Evolutionary conservation across 2,888 invertebrate genomes (phyloP).

Genomic region (Scrobipalpa costella): DNA sequence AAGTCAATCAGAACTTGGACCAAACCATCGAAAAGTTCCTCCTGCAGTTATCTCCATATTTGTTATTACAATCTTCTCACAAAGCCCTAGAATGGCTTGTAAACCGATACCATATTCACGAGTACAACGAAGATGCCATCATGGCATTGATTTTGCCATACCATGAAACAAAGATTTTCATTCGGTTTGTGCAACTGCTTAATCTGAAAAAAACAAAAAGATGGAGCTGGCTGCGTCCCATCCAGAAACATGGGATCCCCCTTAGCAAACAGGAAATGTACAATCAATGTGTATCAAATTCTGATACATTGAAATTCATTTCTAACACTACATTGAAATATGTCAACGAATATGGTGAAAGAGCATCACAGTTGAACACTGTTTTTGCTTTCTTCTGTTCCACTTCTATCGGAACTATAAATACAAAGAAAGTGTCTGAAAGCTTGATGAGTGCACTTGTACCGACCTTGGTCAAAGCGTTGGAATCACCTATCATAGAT

Average conservation of each 20-base stretch:
- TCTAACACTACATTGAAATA: slow-evolving; percentile 57
- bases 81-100: slow-evolving; percentile 98
- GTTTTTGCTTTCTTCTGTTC: slow-evolving; percentile 91
- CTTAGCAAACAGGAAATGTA: slow-evolving; percentile 87
- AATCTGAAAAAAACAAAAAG: slow-evolving; percentile 82
- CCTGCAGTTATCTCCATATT: slow-evolving; percentile 91
- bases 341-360: slow-evolving; percentile 81
- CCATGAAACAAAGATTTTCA: slow-evolving; percentile 95
- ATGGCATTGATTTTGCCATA: slow-evolving; percentile 93
- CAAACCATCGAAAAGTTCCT: slow-evolving; percentile 89
- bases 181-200: slow-evolving; percentile 88
- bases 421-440: slow-evolving; percentile 81
- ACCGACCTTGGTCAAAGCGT: slow-evolving; percentile 86
- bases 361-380: slow-evolving; percentile 83
- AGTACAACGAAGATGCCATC: slow-evolving; percentile 91
- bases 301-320: slow-evolving; percentile 58
- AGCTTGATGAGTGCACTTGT: slow-evolving; percentile 85
- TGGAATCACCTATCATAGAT: slow-evolving; percentile 85
- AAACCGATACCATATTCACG: slow-evolving; percentile 92
- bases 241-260: slow-evolving; percentile 88
- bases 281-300: slow-evolving; percentile 84
- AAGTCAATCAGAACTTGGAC: slow-evolving; percentile 89
- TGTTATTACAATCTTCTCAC: slow-evolving; percentile 90
- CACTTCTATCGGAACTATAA: slow-evolving; percentile 86
- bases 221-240: slow-evolving; percentile 88